These are phyloP conservation scores for Leptinotarsa defecta DNA, from an alignment of 1,140 invertebrate genomes.

Conservation along the genomic window DNA sequence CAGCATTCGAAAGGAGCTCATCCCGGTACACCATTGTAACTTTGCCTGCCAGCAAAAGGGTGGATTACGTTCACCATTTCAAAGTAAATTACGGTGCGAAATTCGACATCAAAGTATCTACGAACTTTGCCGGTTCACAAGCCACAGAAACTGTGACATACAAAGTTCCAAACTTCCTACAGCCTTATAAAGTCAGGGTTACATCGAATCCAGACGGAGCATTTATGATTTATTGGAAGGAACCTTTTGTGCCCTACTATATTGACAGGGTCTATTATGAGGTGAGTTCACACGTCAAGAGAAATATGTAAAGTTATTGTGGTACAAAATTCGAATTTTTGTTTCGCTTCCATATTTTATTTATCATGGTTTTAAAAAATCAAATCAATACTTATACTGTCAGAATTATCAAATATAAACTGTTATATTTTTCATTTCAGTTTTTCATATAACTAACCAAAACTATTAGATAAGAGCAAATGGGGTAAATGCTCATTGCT, in stretches of 20 bases:
- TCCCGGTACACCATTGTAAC: constrained; percentile 30
- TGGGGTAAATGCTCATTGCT: no score
- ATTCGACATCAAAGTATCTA: constrained; percentile 44
- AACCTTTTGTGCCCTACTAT: constrained; percentile 42
- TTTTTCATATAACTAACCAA: no score
- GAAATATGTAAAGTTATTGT: no score
- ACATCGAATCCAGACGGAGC: constrained; percentile 41
- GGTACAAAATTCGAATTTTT: no score
- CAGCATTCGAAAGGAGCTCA: constrained; percentile 23
- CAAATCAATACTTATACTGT: no score
- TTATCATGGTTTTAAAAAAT: no score
- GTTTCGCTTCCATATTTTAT: no score
- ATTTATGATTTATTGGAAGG: constrained; percentile 48
- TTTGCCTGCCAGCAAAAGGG: constrained; percentile 26
- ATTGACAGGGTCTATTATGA: constrained; percentile 45
- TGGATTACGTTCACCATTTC: constrained; percentile 32
- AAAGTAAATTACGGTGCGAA: constrained; percentile 37
- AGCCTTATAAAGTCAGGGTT: constrained; percentile 44
- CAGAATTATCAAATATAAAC: no score
- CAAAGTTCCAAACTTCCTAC: constrained; percentile 42
- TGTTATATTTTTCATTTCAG: no score
- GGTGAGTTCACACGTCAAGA: constrained; percentile 21
- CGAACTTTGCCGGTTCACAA: constrained; percentile 37
- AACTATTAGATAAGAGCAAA: no score
- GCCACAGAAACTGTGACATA: constrained; percentile 36